These are phyloP conservation scores for Drosophila ohnishii DNA, from an alignment of 1,140 invertebrate species.

Conservation along the genomic window DNA sequence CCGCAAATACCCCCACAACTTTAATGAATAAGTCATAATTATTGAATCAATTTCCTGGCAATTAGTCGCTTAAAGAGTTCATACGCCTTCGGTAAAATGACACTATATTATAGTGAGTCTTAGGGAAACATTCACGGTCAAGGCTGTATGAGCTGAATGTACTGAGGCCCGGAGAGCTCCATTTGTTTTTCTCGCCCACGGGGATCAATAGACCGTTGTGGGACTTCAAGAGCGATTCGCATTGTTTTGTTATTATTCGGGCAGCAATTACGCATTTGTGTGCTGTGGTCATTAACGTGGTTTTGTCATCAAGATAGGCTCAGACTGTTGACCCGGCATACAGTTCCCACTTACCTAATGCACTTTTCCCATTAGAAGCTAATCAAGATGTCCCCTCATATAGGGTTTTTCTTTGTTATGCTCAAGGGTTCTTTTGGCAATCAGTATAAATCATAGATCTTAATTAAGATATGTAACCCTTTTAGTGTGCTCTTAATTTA, in stretches of 20 bases:
- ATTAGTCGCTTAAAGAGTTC: constrained; percentile 37
- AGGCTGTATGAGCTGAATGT: constrained; percentile 13
- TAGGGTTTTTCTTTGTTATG: neutral
- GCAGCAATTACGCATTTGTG: constrained; percentile 32
- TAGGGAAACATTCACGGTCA: constrained; percentile 48
- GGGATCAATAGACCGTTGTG: constrained; percentile 33
- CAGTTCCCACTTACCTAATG: constrained; percentile 5
- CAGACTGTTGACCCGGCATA: constrained; percentile 25
- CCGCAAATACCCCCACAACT: neutral
- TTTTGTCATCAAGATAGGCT: constrained; percentile 18
- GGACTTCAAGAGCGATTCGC: constrained; percentile 39
- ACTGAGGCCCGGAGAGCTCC: constrained; percentile 11
- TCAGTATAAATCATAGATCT: constrained; percentile 5
- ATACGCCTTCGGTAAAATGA: constrained; percentile 23
- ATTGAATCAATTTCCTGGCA: constrained; percentile 29
- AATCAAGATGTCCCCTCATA: constrained; percentile 18
- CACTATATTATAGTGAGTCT: neutral
- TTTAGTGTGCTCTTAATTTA: neutral
- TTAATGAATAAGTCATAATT: neutral
- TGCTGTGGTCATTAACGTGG: constrained; percentile 36
- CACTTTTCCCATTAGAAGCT: neutral
- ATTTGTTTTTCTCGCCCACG: constrained; percentile 52
- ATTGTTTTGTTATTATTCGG: constrained; percentile 39
- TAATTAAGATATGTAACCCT: constrained; percentile 12
- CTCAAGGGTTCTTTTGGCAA: neutral